Evolutionary conservation across 2,113 vertebrate species (phyloP), one percentile per base, ranked within the genome.

Genomic region (Empidonax traillii): DNA sequence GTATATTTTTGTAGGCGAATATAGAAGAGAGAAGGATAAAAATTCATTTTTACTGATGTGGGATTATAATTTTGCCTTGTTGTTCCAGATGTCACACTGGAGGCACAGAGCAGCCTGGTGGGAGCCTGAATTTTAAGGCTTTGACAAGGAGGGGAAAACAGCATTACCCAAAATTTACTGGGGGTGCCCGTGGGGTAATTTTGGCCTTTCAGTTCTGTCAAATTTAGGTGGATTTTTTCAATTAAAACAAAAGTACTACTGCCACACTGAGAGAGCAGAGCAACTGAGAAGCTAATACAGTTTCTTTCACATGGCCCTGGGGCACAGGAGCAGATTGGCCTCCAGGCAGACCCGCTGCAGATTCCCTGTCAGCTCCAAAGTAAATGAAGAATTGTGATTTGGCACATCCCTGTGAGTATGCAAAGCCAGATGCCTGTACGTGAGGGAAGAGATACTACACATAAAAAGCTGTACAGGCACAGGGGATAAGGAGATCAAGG

Each of bases 211-310:
- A 78, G 14, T 39, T 79, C 58, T 58, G 10, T 71, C 61, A 72
- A 61, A 85, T 72, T 47, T 85, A 61, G 61, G 77, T 78, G 25
- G 73, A 53, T 89, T 76, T 89, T 58, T 8, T 1, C 44, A 69
- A 87, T 85, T 61, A 94, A 92, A 80, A 61, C 24, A n/a, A 31
- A 88, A 91, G 39, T 12, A 62, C 21, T 91, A 44, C 31, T 85
- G 67, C 28, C 44, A 65, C 49, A 14, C 14, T 51, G 72, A 65
- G 72, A 63, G 24, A 85, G 33, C 44, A 62, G 49, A 90, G 49
- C 71, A 73, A 78, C 30, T 3, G n/a, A 74, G 59, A 73, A 69
- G 27, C 52, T 82, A 89, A 75, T 5, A 51, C 58, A 58, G 61
- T 68, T 62, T 87, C 44, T 43, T 72, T 56, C 31, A 47, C 62